Evolutionary conservation across 2,888 invertebrate genomes (phyloP), one percentile per base, ranked within the genome.

Genomic region (Calliopum simillimum): DNA sequence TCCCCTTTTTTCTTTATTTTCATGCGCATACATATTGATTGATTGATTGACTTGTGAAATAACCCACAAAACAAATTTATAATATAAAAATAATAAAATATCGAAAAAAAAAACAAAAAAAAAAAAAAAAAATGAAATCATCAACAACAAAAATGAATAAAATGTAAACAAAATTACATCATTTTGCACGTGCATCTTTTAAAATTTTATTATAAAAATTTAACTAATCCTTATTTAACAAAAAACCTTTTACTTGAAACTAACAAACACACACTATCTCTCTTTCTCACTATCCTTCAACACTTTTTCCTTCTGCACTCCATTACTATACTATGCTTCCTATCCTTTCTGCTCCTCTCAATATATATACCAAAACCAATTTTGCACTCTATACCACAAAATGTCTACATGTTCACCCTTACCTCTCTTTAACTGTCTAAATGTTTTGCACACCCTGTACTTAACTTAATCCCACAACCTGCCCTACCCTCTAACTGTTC

Each of bases 131-230:
- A 76, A 79, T 72, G 66, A 76, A 76, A 76, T 76, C 77, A 78
- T 74, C 74, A 76, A 78, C 76, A 69, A 73, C 62, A 74, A 72
- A 73, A 74, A 71, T 68, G 64, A 73, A 70, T 66, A 74, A 80
- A 81, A 79, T 82, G 79, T 81, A 82, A 80, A 80, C 76, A 81
- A 76, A 82, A 81, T 79, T 80, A 79, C 80, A 82, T 79, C 74
- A 73, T 73, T 72, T 68, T 79, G 81, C 82, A 82, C 81, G 77
- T 79, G 77, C 76, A 81, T 79, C 73, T 59, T 72, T 72, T 66
- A 67, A 51, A 73, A 69, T 68, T 61, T 71, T 11, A 61, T 58
- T 55, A 67, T 46, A 46, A 62, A 68, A 64, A 59, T 68, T 56
- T 43, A 62, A 67, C 67, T 53, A 23, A 63, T 49, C 68, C 44